Percentiles rank a stretch among this genome's conserved stretches.
phyloP scores from a whole-genome alignment of 2,113 vertebrate genomes.

The Murina feae region DNA sequence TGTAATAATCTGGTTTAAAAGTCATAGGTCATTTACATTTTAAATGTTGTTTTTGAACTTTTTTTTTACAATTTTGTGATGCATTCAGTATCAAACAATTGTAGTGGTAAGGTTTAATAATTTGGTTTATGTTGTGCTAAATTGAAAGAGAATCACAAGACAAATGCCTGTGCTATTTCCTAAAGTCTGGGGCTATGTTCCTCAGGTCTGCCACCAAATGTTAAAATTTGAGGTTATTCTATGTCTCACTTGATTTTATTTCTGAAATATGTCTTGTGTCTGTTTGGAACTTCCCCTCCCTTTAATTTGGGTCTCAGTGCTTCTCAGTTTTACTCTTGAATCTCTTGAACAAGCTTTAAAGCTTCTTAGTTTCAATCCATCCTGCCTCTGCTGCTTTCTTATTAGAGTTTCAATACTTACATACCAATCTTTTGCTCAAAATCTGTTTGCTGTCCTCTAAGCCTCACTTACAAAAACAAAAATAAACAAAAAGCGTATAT shows the following conservation, averaged over 20 bases:
- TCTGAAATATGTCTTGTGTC: neutral
- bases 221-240: neutral
- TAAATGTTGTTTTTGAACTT: neutral
- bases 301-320: conserved; percentile 21
- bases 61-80: neutral
- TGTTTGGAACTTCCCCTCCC: neutral
- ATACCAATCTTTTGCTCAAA: neutral
- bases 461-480: neutral
- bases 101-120: neutral
- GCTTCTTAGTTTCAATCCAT: neutral
- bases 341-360: neutral
- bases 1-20: neutral
- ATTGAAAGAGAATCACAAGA: neutral
- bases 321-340: conserved; percentile 1
- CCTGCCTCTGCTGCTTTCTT: neutral
- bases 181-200: neutral
- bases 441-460: neutral
- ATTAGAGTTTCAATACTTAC: neutral
- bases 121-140: neutral
- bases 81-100: neutral
- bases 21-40: neutral
- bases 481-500: neutral
- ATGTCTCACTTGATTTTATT: neutral
- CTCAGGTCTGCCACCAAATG: neutral
- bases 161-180: neutral